Evolutionary conservation across 30 jellyfish, hydroid and myxozoan species (phyloP).

Genomic region (Cassiopea andromeda): DNA sequence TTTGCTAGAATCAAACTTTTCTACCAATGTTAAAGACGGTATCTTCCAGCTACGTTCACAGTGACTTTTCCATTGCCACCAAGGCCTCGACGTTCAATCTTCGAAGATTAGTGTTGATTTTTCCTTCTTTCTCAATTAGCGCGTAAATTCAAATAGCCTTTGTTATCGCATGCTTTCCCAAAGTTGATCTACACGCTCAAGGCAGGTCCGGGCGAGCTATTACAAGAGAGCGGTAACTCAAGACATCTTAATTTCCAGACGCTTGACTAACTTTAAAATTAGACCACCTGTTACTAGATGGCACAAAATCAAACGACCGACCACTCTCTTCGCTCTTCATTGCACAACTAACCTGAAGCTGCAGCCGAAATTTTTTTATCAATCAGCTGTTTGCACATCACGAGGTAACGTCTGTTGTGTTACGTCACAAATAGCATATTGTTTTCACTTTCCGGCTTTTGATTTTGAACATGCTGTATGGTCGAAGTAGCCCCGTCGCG

Average conservation of each 20-base stretch:
- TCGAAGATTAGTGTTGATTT: no score
- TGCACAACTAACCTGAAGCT: neutral
- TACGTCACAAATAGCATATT: slow-evolving; percentile 9
- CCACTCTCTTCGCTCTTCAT: neutral
- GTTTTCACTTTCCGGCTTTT: slow-evolving; percentile 17
- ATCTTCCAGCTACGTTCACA: neutral
- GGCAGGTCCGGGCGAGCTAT: slow-evolving; percentile 45
- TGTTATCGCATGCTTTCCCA: neutral
- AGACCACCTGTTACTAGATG: neutral
- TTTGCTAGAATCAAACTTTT: neutral
- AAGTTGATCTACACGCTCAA: neutral
- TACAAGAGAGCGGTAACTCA: neutral
- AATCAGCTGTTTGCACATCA: slow-evolving; percentile 37
- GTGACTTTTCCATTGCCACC: no score
- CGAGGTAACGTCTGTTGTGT: slow-evolving; percentile 7
- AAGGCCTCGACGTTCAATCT: no score
- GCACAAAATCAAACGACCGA: neutral
- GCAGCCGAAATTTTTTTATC: neutral
- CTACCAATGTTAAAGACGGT: neutral
- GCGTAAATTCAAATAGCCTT: neutral
- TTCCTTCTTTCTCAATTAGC: neutral
- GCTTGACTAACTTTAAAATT: neutral
- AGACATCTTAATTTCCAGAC: neutral
- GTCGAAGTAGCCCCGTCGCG: no score
- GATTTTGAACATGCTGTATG: slow-evolving; percentile 16